Base-by-base conservation (phyloP, 2,797 vertebrate genomes). In the Diceros bicornis region DNA sequence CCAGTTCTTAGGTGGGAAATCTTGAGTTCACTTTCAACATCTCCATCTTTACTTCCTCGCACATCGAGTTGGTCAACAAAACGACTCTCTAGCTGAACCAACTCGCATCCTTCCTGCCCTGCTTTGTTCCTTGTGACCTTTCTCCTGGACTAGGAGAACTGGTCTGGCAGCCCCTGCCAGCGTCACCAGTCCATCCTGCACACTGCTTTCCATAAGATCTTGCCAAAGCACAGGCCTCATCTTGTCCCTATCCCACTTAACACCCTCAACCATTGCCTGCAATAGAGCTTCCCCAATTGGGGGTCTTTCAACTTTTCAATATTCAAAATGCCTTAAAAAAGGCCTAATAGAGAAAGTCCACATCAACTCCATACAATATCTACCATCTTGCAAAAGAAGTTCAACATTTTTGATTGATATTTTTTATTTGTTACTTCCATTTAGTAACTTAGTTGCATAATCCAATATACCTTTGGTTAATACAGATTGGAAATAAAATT, bases 361-460 rank as follows among this genome's bases (percentile, higher is more conserved):
- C 27, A 82, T 29, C 14, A 66, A 90, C 44, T 83, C 8, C 32
- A 71, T 77, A 86, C 41, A 74, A 69, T 62, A 86, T 69, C n/a
- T 89, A 25, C 18, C 66, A 68, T 37, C 52, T 69, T 14, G 21
- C 37, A 84, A 94, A 95, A 83, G 64, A 91, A 66, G 16, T 81
- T 69, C 37, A 87, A 50, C 3, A 92, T 85, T 94, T 97, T 88
- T 27, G 13, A 72, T 74, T 52, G 41, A 4, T 64, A 47, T 62
- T 92, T 96, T 96, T 32, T 79, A 29, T 68, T 88, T 93, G n/a
- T 69, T 90, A 41, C 23, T 91, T 95, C 17, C 89, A 44, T 89
- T 96, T 64, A 64, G 44, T 86, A 50, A 86, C 25, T 84, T 85
- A 82, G 57, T 74, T 57, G 25, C 92, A 69, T 41, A 92, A 68